Evolutionary conservation across 2,113 vertebrate genomes (phyloP).

Genomic region (Lipophrys pholis): DNA sequence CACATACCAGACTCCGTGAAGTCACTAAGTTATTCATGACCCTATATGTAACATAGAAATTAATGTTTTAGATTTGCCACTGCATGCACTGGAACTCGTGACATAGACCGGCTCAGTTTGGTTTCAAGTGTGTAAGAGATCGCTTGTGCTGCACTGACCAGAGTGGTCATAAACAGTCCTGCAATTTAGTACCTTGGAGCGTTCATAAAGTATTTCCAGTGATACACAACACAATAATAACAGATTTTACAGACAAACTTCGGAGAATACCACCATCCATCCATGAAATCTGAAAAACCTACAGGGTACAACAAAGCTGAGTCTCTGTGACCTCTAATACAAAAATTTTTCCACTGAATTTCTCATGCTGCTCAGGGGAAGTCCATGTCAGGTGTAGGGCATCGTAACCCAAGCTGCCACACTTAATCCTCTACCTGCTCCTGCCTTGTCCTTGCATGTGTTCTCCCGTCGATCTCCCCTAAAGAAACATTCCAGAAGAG

Average conservation of each 20-base stretch:
- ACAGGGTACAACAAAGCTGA: slow-evolving; percentile 6
- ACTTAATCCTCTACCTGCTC: slow-evolving; percentile 59
- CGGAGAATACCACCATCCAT: slow-evolving; percentile 10
- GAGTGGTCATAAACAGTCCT: neutral
- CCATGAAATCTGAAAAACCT: slow-evolving; percentile 6
- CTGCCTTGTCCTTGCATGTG: slow-evolving; percentile 70
- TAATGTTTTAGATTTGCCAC: slow-evolving; percentile 15
- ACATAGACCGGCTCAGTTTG: neutral
- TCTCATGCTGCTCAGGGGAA: slow-evolving; percentile 25
- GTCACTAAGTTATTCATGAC: slow-evolving; percentile 57
- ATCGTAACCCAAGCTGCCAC: slow-evolving; percentile 48
- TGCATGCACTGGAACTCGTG: neutral
- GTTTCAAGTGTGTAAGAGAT: no score
- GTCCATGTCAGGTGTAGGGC: slow-evolving; percentile 57
- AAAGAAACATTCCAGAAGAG: slow-evolving; percentile 77
- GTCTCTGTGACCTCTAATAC: slow-evolving; percentile 13
- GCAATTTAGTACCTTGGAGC: neutral
- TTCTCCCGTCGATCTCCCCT: slow-evolving; percentile 48
- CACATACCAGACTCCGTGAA: slow-evolving; percentile 50
- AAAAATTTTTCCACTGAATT: slow-evolving; percentile 37
- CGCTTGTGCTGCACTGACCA: neutral
- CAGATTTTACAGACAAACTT: slow-evolving; percentile 24
- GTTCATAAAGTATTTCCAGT: neutral
- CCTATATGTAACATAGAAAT: slow-evolving; percentile 2
- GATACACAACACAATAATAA: neutral